Evolutionary conservation across 2,888 invertebrate genomes (phyloP), one percentile per base, ranked within the genome.

Genomic region (Phrixothrix hirtus): DNA sequence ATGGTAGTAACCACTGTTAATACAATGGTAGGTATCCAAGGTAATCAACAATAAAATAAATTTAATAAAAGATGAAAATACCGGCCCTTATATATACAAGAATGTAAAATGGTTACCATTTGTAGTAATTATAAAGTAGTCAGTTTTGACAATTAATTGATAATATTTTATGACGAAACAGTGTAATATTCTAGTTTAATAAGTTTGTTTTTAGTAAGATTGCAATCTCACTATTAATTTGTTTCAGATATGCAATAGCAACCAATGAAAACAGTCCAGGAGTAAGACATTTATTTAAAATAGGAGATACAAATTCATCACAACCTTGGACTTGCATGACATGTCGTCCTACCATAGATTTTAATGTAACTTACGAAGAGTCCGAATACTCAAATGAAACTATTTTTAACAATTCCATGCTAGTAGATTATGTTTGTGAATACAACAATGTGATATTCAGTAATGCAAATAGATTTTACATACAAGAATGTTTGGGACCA

Each of bases 401-500:
- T 66, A 75, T 72, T 65, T 75, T 9, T 72, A 75, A 70, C 68
- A 77, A 69, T 54, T 68, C 68, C 39, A 66, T 75, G 58, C 66
- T 75, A 60, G 60, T 69, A 21, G 68, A 72, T 49, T 75, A 75
- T 60, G 66, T 60, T 41, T 76, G 75, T 60, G 73, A 75, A 21
- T 87, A 82, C 75, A 87, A 87, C 70, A 79, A 83, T 55, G 79
- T 87, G 49, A 78, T 82, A 60, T 87, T 87, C 67, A 87, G 86
- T 74, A 70, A 68, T 61, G 66, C 63, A 34, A 70, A 64, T 59
- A 74, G 78, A 52, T 83, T 78, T 69, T 85, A 81, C 69, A 76
- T 84, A 16, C 79, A 89, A 77, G 89, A 91, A 69, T 95, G 95
- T 74, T 77, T 91, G 59, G 95, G 89, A 11, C 88, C 88, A 0